Conservation (phyloP, 2,888 invertebrate species). For the Xestia sexstrigata region DNA sequence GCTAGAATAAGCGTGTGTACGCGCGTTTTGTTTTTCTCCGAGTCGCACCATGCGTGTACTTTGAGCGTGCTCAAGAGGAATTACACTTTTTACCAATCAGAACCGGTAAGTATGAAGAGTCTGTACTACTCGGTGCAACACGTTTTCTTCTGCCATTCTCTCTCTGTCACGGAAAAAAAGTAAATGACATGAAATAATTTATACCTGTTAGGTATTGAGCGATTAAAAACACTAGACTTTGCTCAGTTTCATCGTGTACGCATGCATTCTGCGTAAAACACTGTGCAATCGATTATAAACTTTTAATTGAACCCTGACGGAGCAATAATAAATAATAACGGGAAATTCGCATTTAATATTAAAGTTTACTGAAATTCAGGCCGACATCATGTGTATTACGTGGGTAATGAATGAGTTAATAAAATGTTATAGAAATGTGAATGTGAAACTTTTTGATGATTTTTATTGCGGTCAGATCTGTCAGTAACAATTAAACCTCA, state of each 20-base stretch:
- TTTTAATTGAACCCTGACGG: constrained; percentile 49
- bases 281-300: constrained; percentile 46
- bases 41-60: not conserved
- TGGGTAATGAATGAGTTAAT: not conserved
- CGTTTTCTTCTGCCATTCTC: too few relatives aligned
- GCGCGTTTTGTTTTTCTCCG: not conserved
- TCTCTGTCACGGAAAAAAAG: not conserved
- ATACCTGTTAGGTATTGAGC: constrained; percentile 7
- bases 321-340: constrained; percentile 29
- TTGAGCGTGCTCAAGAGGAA: not conserved
- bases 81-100: not conserved
- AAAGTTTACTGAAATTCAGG: constrained; percentile 7
- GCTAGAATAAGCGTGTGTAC: not conserved
- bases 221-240: constrained; percentile 7
- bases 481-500: not conserved
- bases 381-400: not conserved
- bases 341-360: constrained; percentile 17
- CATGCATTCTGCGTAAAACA: constrained; percentile 10
- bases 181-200: not conserved
- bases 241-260: not conserved
- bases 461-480: not conserved
- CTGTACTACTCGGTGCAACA: too few relatives aligned
- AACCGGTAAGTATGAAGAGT: not conserved
- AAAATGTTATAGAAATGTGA: not conserved
- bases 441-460: constrained; percentile 1